Base-by-base conservation (phyloP, 2,797 vertebrate species). In the Acipenser oxyrinchus region DNA sequence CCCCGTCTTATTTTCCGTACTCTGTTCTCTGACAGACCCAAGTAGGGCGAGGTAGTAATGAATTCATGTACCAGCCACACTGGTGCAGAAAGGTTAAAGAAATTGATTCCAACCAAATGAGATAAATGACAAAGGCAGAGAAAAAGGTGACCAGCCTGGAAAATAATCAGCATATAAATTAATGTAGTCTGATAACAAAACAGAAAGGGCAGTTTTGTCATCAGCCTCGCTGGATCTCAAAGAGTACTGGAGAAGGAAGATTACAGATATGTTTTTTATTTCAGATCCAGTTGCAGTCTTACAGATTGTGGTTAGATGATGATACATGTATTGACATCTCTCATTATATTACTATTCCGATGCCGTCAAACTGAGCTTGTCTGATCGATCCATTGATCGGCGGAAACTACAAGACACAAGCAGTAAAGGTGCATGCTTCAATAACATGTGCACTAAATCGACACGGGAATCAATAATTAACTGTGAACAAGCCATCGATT, bases 81-180 rank as follows among this genome's bases (percentile, higher is more conserved):
- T 55, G 65, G 49, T 61, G 49, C 67, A 66, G 73, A 85, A 78
- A 87, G 75, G 75, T 83, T 79, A 81, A 80, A 74, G 74, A 83
- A 81, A 80, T 78, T 63, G 52, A 83, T 84, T 83, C 76, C 71
- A 81, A 83, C 80, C 61, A 80, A 85, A 77, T 77, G 75, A 81
- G 68, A 81, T 73, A 10, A 74, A 70, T 68, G 73, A 76, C 78
- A 83, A 83, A 80, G 53, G 74, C 67, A 78, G 49, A 77, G n/a
- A 66, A 76, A 57, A 75, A 79, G 70, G 62, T 76, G 79, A 75
- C 63, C 60, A 70, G 59, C 18, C 23, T 50, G 63, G 64, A 76
- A 79, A 80, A 82, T 76, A 82, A 81, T 85, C 77, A 84, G 71
- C 76, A 82, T 79, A 78, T 80, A 86, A 81, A 88, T 86, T 80